Evolutionary conservation across 2,113 vertebrate species (phyloP), one percentile per base, ranked within the genome.

Genomic region (Melanerpes aurifrons): DNA sequence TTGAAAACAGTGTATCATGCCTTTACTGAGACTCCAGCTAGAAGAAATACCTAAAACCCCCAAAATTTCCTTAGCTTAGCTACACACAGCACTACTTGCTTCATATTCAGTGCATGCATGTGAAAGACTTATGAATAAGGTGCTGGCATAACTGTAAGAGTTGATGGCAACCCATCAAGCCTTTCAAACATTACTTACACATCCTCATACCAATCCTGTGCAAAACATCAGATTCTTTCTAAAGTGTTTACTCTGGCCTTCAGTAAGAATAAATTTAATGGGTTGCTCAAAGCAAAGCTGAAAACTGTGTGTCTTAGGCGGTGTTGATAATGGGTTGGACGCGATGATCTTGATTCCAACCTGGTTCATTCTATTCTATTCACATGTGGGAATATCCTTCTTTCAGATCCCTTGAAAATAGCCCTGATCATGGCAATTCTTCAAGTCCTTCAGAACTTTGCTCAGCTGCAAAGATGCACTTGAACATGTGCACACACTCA

Each of bases 201-300:
- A 63, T 67, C 48, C 68, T 85, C 31, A 35, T 1, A 37, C 4
- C 67, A 91, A 57, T 70, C 73, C 37, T 37, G 40, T 26, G n/a
- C 89, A 81, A 12, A 88, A 69, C 20, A 76, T 3, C 45, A 89
- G 67, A 64, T 85, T 47, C 80, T 59, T 85, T 87, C n/a, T 58
- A 1, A 71, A 2, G 0, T 10, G 8, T 67, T 88, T 50, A 66
- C 72, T 40, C 29, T 2, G 1, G 35, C 69, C 58, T 17, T 67
- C 19, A 45, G 1, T 50, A 76, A 82, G 40, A 77, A 17, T 29
- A 37, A 25, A 37, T 63, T 58, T 35, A 87, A 62, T 67, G 69
- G 19, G 9, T 20, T 93, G 81, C 63, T 91, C 45, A 82, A 84
- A 87, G 40, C 18, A 19, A 82, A 82, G 84, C 61, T 92, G 48